These are phyloP conservation scores for Teinopalpus imperialis DNA, from an alignment of 2,888 invertebrate genomes.

Conservation along the genomic window DNA sequence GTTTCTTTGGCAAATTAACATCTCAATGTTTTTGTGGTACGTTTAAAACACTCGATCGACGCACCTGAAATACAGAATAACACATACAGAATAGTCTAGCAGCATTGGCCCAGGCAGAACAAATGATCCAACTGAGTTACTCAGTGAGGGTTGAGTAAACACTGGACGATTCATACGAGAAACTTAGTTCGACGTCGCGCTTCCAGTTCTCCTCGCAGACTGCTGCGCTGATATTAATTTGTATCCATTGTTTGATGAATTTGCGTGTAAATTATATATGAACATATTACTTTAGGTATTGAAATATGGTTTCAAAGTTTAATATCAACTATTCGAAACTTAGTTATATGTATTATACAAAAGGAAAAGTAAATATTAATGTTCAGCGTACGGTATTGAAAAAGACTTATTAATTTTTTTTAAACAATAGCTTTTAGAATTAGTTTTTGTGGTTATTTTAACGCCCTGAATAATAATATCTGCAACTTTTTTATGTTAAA, in stretches of 20 bases:
- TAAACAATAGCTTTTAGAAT: too few species aligned
- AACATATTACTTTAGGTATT: slow-evolving; percentile 32
- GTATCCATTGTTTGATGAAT: slow-evolving; percentile 55
- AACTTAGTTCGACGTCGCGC: slow-evolving; percentile 10
- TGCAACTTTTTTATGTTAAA: too few species aligned
- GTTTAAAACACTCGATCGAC: slow-evolving; percentile 1
- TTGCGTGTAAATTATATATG: slow-evolving; percentile 57
- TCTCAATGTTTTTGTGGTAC: too few species aligned
- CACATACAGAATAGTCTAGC: too few species aligned
- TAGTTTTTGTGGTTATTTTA: too few species aligned
- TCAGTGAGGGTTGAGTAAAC: slow-evolving; percentile 9
- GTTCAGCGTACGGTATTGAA: too few species aligned
- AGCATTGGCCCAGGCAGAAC: too few species aligned
- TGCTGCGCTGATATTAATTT: slow-evolving; percentile 46
- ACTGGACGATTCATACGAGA: slow-evolving; percentile 11
- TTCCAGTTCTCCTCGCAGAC: slow-evolving; percentile 6
- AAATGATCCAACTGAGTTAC: slow-evolving; percentile 2
- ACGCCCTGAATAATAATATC: too few species aligned
- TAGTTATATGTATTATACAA: neutral
- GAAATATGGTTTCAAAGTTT: slow-evolving; percentile 9
- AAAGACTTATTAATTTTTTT: too few species aligned
- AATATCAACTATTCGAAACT: slow-evolving; percentile 9
- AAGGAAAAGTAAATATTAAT: too few species aligned
- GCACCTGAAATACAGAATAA: too few species aligned
- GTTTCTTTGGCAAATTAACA: too few species aligned